phyloP scores from a whole-genome alignment of 1,140 invertebrate species.

The Hylaeus anthracinus region DNA sequence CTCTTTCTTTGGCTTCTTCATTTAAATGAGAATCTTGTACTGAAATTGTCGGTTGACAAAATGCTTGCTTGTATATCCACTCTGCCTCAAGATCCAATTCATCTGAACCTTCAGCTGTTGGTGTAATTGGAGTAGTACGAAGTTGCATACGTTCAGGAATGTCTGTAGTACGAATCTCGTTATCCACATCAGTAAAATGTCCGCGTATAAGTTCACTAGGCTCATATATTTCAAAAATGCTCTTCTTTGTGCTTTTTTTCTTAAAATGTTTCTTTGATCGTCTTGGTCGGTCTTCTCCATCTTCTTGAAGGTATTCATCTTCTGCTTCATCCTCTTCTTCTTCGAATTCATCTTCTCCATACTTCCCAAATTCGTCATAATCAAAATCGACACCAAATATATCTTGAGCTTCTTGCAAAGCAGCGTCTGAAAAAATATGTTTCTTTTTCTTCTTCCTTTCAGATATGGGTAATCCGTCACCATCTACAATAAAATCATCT shows the following conservation, averaged over 20 bases:
- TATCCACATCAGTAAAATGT: conserved; percentile 97
- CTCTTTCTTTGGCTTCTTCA: conserved; percentile 82
- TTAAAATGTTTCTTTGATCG: conserved; percentile 87
- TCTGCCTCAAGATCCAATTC: conserved; percentile 97
- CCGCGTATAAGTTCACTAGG: conserved; percentile 98
- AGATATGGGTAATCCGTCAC: conserved; percentile 95
- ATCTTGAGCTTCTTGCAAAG: conserved; percentile 98
- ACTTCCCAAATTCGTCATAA: conserved; percentile 96
- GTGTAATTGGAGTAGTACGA: conserved; percentile 91
- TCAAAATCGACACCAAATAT: conserved; percentile 99
- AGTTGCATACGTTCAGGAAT: conserved; percentile 96
- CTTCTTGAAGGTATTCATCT: conserved; percentile 88
- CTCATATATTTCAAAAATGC: conserved; percentile 98
- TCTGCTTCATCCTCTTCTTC: conserved; percentile 90
- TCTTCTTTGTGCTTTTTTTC: conserved; percentile 92
- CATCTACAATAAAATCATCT: conserved; percentile 99
- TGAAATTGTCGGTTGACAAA: conserved; percentile 91
- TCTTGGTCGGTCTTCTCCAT: conserved; percentile 82
- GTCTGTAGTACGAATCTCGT: conserved; percentile 94
- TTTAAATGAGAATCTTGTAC: conserved; percentile 85
- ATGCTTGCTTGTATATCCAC: conserved; percentile 98
- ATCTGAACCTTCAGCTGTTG: conserved; percentile 90
- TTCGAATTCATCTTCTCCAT: conserved; percentile 92
- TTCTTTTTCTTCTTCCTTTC: conserved; percentile 93
- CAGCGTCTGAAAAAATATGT: conserved; percentile 94